Conservation (phyloP, 2,888 invertebrate species). For the Rhaphigaster nebulosa region DNA sequence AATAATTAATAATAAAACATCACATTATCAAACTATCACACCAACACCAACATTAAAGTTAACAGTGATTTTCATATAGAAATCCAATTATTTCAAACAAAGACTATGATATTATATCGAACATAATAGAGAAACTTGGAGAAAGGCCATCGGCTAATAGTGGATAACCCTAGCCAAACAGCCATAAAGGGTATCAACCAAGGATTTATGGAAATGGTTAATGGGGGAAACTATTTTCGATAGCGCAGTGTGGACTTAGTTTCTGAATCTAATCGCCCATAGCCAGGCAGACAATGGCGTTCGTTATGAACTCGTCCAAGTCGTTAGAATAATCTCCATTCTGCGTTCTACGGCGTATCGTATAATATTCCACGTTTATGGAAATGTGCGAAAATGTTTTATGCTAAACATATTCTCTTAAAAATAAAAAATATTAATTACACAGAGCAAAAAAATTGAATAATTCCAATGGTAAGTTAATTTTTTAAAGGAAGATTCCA, state of each 20-base stretch:
- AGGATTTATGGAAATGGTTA: slow-evolving; percentile 21
- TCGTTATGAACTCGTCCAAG: not conserved
- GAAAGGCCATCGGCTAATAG: not conserved
- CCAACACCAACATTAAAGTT: too few relatives aligned
- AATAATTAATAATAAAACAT: too few relatives aligned
- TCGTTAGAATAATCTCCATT: not conserved
- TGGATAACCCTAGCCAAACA: not conserved
- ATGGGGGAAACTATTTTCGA: not conserved
- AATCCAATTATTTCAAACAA: not conserved
- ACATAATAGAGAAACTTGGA: not conserved
- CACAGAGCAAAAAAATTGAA: too few relatives aligned
- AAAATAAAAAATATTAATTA: too few relatives aligned
- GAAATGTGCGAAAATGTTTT: not conserved
- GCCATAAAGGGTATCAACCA: not conserved
- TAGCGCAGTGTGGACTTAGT: not conserved
- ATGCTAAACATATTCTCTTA: too few relatives aligned
- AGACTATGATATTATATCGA: not conserved
- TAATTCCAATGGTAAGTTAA: too few relatives aligned
- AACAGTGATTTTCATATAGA: too few relatives aligned
- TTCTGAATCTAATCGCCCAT: not conserved
- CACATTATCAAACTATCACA: too few relatives aligned
- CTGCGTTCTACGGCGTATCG: not conserved
- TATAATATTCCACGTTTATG: not conserved
- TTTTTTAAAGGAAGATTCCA: too few relatives aligned
- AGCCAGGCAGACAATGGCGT: not conserved